Evolutionary conservation across 2,113 vertebrate species (phyloP).

Genomic region (Lathamus discolor): DNA sequence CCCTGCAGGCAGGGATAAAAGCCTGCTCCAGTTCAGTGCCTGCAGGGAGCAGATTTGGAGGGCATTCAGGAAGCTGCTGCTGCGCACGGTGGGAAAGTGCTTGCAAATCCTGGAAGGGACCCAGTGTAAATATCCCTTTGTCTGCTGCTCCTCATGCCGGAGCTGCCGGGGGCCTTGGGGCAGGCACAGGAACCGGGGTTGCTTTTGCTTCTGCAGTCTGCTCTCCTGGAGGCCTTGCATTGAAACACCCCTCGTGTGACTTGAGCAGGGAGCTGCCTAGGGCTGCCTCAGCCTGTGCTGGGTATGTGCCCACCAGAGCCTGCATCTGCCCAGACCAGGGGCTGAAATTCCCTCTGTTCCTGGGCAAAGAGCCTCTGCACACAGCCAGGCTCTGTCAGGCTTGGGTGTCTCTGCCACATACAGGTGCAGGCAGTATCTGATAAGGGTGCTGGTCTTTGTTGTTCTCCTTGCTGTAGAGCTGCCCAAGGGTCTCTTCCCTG

Average conservation of each 20-base stretch:
- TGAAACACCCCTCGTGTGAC: neutral
- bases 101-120: conserved; percentile 32
- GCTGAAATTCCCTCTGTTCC: neutral
- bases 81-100: conserved; percentile 9
- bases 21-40: conserved; percentile 19
- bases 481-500: neutral
- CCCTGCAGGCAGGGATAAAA: conserved; percentile 55
- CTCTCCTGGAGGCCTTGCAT: neutral
- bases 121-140: conserved; percentile 43
- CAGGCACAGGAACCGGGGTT: neutral
- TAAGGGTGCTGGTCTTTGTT: neutral
- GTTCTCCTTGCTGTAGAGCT: neutral
- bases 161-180: neutral
- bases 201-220: neutral
- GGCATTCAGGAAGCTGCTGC: neutral
- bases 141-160: neutral
- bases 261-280: neutral
- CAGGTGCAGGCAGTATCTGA: neutral
- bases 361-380: neutral
- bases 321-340: neutral
- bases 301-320: neutral
- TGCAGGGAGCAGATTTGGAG: neutral
- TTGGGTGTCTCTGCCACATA: neutral
- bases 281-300: neutral
- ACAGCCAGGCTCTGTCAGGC: neutral